These are phyloP conservation scores for Panthera uncia DNA, from an alignment of 2,113 vertebrate species.

Conservation along the genomic window DNA sequence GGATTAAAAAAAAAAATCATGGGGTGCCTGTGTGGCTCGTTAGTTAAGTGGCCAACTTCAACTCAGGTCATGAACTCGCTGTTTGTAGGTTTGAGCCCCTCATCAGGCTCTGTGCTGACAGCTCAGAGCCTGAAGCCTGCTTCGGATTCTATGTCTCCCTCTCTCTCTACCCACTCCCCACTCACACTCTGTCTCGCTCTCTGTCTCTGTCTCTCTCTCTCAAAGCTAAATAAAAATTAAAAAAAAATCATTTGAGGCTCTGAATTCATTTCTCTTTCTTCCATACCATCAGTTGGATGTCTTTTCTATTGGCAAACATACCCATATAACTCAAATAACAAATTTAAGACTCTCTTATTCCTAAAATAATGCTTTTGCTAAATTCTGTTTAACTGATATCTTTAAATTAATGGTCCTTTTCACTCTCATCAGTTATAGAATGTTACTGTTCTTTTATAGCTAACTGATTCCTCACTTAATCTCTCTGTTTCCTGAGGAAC, in stretches of 20 bases:
- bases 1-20: not conserved
- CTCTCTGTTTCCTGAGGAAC: not conserved
- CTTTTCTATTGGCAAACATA: not conserved
- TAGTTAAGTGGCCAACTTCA: no score
- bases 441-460: not conserved
- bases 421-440: not conserved
- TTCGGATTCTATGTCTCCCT: no score
- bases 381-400: not conserved
- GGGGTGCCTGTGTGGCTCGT: no score
- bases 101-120: no score
- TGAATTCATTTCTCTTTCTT: not conserved
- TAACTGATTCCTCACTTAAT: not conserved
- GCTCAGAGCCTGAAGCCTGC: no score
- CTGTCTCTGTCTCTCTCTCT: no score
- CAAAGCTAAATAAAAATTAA: no score
- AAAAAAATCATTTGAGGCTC: not conserved
- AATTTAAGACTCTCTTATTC: not conserved
- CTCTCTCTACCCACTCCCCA: no score
- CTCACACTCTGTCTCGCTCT: no score
- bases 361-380: not conserved
- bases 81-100: no score
- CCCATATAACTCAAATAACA: not conserved
- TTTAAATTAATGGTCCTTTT: not conserved
- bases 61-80: no score
- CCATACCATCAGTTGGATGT: not conserved